These are phyloP conservation scores for Ictalurus furcatus DNA, from an alignment of 2,113 vertebrate species.

Conservation along the genomic window DNA sequence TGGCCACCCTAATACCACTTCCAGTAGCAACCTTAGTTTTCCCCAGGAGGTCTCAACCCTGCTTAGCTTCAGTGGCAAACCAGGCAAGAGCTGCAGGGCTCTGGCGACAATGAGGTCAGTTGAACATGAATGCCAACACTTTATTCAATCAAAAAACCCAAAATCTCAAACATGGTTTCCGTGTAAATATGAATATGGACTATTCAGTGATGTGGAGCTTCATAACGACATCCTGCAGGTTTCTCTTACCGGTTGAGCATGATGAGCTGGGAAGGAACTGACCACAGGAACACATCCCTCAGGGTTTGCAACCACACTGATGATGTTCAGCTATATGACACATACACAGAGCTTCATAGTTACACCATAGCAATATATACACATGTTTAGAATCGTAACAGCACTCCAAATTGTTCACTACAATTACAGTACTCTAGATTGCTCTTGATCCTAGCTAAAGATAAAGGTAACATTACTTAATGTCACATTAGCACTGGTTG, in stretches of 20 bases:
- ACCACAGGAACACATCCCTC: not conserved
- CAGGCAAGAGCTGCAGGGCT: too few species aligned
- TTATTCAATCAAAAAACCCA: not conserved
- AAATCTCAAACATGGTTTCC: too few species aligned
- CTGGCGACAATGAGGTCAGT: too few species aligned
- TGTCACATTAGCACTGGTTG: not conserved
- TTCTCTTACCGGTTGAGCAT: not conserved
- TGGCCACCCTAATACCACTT: too few species aligned
- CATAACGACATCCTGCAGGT: not conserved
- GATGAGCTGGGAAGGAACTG: not conserved
- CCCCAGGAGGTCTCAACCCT: too few species aligned
- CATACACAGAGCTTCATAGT: not conserved
- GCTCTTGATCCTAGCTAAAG: not conserved
- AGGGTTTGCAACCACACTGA: not conserved
- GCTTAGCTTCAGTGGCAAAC: too few species aligned
- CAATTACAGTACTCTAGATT: not conserved
- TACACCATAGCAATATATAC: not conserved
- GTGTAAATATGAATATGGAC: too few species aligned
- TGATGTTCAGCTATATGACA: not conserved
- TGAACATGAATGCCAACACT: not conserved
- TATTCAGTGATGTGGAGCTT: not conserved
- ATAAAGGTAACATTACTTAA: not conserved
- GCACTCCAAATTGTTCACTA: not conserved
- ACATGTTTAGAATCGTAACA: not conserved
- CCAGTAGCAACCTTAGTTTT: too few species aligned